Percentiles rank a stretch among this genome's conserved stretches.
Evolutionary conservation across 2,888 invertebrate species (phyloP).

Genomic region (Galeruca laticollis): DNA sequence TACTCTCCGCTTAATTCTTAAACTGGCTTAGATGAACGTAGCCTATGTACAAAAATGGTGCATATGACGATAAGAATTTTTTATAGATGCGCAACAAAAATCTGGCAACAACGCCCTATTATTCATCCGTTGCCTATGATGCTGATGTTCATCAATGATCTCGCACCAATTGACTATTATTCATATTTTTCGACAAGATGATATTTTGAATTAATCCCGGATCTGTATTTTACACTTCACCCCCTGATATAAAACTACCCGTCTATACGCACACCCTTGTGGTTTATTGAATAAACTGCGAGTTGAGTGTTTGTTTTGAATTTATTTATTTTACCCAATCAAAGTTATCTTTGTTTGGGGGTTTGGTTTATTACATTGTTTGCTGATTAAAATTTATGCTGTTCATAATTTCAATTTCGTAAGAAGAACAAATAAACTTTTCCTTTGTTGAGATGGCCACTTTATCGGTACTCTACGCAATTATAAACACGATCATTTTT

Average conservation of each 20-base stretch:
- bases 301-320: conserved; percentile 63
- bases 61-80: no score
- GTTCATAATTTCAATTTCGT: conserved; percentile 1
- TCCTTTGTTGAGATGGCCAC: not conserved
- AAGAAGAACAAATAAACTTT: not conserved
- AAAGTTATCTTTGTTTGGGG: conserved; percentile 39
- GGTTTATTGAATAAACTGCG: conserved; percentile 62
- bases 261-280: conserved; percentile 55
- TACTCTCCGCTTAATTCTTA: no score
- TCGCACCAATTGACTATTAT: no score
- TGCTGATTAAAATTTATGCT: conserved; percentile 26
- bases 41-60: no score
- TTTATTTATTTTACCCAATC: conserved; percentile 61
- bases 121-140: no score
- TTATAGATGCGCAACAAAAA: no score
- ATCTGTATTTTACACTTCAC: conserved; percentile 5
- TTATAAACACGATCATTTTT: not conserved
- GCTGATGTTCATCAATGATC: no score
- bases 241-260: conserved; percentile 58
- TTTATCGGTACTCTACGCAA: not conserved
- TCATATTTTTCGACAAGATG: no score
- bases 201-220: no score
- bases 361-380: conserved; percentile 39
- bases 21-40: no score
- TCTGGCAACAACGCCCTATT: no score